A percentile compares a stretch with the other conserved stretches of the same genome.
Conservation (phyloP, 2,113 vertebrate genomes). For the Leptosomus discolor region DNA sequence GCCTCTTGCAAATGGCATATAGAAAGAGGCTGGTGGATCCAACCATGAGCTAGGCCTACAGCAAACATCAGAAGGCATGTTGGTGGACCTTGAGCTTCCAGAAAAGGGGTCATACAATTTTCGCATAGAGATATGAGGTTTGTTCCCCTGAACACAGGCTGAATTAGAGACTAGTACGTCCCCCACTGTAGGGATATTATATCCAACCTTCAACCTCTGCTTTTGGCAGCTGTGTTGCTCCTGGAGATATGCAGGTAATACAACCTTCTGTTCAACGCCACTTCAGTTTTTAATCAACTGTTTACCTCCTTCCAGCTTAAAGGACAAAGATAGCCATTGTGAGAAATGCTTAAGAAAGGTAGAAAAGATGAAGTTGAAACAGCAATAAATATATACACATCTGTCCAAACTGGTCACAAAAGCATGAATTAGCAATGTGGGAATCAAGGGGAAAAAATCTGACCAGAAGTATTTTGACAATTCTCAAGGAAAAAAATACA, state of each 20-base stretch:
- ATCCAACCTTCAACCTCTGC: neutral
- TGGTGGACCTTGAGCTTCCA: neutral
- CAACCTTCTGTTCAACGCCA: fast-evolving
- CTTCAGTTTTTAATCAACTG: neutral
- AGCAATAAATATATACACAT: neutral
- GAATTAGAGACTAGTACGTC: neutral
- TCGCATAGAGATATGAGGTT: neutral
- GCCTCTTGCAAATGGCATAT: neutral
- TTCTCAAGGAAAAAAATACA: neutral
- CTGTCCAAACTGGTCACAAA: neutral
- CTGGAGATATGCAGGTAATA: neutral
- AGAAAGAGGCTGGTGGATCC: neutral
- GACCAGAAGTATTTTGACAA: neutral
- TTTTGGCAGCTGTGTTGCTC: neutral
- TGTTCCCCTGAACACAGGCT: neutral
- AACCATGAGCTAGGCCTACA: neutral
- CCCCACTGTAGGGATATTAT: neutral
- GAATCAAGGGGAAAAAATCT: neutral
- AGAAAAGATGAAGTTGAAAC: neutral
- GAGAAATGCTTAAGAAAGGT: neutral
- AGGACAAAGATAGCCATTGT: neutral
- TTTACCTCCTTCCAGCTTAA: neutral
- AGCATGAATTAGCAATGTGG: neutral
- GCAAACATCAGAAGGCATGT: neutral
- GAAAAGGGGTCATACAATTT: neutral